Evolutionary conservation across 2,797 vertebrate species (phyloP).

Genomic region (Semaprochilodus insignis): DNA sequence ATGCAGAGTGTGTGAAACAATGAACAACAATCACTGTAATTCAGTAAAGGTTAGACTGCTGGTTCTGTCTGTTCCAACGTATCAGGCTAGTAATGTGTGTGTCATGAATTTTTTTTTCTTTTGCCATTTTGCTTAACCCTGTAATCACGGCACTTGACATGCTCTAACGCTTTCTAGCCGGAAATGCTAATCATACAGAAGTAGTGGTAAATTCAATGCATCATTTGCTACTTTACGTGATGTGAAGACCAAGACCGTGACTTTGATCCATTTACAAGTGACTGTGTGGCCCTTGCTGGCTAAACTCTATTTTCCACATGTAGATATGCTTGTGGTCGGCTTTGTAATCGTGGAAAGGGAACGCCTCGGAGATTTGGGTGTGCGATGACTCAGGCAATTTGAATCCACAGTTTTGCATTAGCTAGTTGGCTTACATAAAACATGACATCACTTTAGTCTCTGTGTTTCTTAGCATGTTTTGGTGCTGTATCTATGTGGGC

Average conservation of each 20-base stretch:
- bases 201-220: too few species aligned
- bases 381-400: constrained; percentile 10
- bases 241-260: neutral
- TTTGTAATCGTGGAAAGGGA: neutral
- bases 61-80: too few species aligned
- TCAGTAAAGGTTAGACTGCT: too few species aligned
- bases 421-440: constrained; percentile 7
- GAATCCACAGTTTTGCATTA: constrained; percentile 8
- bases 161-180: neutral
- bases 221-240: too few species aligned
- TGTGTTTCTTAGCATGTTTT: constrained; percentile 59
- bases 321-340: neutral
- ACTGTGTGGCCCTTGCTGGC: neutral
- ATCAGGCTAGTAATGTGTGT: too few species aligned
- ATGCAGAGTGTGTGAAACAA: too few species aligned
- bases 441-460: constrained; percentile 44
- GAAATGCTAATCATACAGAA: neutral
- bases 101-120: too few species aligned
- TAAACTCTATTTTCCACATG: neutral
- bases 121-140: too few species aligned
- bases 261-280: neutral
- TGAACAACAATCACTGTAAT: too few species aligned
- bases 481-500: constrained; percentile 64
- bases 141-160: neutral
- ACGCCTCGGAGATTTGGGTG: neutral